These are phyloP conservation scores for Vanessa tameamea DNA, from an alignment of 1,140 invertebrate genomes.

Conservation along the genomic window DNA sequence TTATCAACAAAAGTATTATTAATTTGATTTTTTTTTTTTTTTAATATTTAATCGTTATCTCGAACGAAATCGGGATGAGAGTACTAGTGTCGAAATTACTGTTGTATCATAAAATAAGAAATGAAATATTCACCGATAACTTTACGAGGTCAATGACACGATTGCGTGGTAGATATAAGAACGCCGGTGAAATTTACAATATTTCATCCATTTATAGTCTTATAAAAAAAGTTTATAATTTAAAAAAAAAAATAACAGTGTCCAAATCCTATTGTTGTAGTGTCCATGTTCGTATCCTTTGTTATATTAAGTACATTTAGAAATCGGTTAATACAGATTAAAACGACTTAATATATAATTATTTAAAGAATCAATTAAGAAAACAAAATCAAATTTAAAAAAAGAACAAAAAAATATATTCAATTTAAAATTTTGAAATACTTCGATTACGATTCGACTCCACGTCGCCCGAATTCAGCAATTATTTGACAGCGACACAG, in stretches of 20 bases:
- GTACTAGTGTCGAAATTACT: background rate
- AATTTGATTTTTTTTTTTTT: no score
- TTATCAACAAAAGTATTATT: no score
- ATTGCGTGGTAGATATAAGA: slow-evolving; percentile 6
- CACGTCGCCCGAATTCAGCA: slow-evolving; percentile 52
- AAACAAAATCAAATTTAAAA: no score
- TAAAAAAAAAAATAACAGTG: no score
- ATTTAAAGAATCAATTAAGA: no score
- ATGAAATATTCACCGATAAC: slow-evolving; percentile 21
- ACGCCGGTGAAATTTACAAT: slow-evolving; percentile 1
- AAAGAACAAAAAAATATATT: background rate
- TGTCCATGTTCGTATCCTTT: no score
- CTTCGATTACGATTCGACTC: slow-evolving; percentile 40
- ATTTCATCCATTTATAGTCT: background rate
- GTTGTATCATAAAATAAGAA: slow-evolving; percentile 22
- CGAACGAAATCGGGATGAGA: background rate
- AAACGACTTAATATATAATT: no score
- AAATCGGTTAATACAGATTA: no score
- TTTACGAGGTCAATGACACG: slow-evolving; percentile 23
- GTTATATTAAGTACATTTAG: no score
- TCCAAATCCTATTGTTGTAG: no score
- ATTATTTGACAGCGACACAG: slow-evolving; percentile 58
- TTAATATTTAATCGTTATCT: background rate
- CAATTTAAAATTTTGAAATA: background rate
- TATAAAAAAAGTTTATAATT: background rate